A percentile compares a stretch with the other conserved stretches of the same genome.
These are phyloP conservation scores for Loripinus fragilis DNA, from an alignment of 2,888 invertebrate species.

Conservation along the genomic window DNA sequence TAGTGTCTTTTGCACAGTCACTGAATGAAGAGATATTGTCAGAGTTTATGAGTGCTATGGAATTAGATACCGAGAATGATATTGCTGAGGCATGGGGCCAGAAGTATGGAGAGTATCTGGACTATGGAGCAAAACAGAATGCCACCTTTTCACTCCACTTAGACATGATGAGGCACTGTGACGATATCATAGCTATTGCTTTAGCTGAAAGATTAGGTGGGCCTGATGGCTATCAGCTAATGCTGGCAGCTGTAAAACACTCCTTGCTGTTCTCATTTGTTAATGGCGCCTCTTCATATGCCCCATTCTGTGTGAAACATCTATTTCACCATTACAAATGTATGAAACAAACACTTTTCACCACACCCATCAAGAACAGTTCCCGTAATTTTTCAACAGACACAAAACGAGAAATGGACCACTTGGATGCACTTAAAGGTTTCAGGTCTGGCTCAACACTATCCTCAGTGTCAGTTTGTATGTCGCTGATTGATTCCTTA, in stretches of 20 bases:
- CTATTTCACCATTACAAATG: conserved; percentile 12
- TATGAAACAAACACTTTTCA: conserved; percentile 19
- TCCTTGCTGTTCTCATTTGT: conserved; percentile 54
- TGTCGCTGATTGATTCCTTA: conserved; percentile 38
- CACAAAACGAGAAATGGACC: conserved; percentile 39
- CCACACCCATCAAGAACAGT: conserved; percentile 7
- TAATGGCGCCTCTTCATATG: conserved; percentile 55
- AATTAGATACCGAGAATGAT: not conserved
- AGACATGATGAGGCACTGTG: conserved; percentile 54
- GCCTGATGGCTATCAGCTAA: conserved; percentile 42
- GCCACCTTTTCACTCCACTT: conserved; percentile 44
- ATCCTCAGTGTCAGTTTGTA: conserved; percentile 20
- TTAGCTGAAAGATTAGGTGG: conserved; percentile 58
- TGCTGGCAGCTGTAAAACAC: conserved; percentile 47
- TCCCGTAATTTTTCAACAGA: conserved; percentile 16
- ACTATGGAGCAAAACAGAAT: conserved; percentile 27
- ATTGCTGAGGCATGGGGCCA: conserved; percentile 24
- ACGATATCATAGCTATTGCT: conserved; percentile 49
- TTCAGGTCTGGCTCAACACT: conserved; percentile 39
- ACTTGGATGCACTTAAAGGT: conserved; percentile 30
- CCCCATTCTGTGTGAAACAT: conserved; percentile 31
- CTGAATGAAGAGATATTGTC: not conserved
- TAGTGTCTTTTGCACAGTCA: conserved; percentile 19
- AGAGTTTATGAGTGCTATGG: conserved; percentile 19
- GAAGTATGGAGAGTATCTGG: conserved; percentile 23